Evolutionary conservation across 1,140 invertebrate genomes (phyloP).

Genomic region (Rhysida immarginata): DNA sequence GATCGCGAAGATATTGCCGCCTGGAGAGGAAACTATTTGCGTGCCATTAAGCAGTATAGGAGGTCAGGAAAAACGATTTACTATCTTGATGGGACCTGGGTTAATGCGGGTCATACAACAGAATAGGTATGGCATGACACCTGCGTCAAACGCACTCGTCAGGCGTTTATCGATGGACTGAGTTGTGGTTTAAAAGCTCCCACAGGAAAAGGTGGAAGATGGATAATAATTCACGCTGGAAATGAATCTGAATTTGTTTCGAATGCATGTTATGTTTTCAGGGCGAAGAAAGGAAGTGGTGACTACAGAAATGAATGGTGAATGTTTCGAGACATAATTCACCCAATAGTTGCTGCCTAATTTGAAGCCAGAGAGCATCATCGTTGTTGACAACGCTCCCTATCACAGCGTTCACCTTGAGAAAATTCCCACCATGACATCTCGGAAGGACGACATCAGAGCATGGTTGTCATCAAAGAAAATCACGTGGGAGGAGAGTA

Average conservation of each 20-base stretch:
- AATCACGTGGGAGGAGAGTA: neutral
- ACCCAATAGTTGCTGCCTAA: conserved; percentile 21
- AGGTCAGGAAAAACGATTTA: neutral
- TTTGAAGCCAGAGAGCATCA: conserved; percentile 20
- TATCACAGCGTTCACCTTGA: conserved; percentile 21
- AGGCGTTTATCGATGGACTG: too few relatives aligned
- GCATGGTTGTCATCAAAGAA: conserved; percentile 17
- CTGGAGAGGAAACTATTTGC: neutral
- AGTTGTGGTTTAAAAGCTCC: too few relatives aligned
- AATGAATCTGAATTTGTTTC: conserved; percentile 14
- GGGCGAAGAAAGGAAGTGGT: conserved; percentile 11
- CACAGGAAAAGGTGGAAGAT: too few relatives aligned
- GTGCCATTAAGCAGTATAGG: neutral
- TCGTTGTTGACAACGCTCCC: conserved; percentile 28
- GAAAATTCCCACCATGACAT: conserved; percentile 15
- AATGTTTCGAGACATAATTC: conserved; percentile 15
- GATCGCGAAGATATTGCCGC: neutral
- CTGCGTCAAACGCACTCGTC: too few relatives aligned
- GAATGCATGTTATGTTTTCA: conserved; percentile 12
- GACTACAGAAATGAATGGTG: conserved; percentile 15
- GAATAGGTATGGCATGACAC: too few relatives aligned
- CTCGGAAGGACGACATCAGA: conserved; percentile 19
- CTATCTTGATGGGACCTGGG: neutral
- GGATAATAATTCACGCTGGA: conserved; percentile 16
- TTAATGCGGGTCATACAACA: neutral